These are phyloP conservation scores for Philonicus albiceps DNA, from an alignment of 2,888 invertebrate species.

Conservation along the genomic window DNA sequence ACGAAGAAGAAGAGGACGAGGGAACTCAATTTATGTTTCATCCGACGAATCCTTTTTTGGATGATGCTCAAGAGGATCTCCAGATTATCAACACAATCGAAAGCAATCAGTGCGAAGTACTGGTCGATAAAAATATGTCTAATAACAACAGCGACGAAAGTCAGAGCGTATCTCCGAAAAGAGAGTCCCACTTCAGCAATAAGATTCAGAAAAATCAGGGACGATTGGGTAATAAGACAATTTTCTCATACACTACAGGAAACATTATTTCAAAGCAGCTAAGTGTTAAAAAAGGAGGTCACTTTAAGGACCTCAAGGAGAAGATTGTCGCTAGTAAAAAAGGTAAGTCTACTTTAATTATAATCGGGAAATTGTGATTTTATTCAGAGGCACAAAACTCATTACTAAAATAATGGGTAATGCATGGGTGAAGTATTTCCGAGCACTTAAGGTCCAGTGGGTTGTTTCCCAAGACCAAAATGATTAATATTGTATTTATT, in stretches of 20 bases:
- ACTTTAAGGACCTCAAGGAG: conserved; percentile 68
- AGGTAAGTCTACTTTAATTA: conserved; percentile 52
- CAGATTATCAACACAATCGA: not conserved
- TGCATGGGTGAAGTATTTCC: too few species aligned
- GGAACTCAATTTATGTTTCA: conserved; percentile 54
- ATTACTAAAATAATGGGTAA: too few species aligned
- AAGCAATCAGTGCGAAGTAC: not conserved
- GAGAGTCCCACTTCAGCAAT: not conserved
- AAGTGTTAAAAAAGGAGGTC: conserved; percentile 62
- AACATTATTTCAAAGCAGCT: conserved; percentile 56
- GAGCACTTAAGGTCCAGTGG: too few species aligned
- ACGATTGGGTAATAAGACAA: conserved; percentile 57
- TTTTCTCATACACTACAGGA: conserved; percentile 51
- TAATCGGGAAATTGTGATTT: too few species aligned
- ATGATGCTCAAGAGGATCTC: conserved; percentile 52
- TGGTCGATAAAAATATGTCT: not conserved
- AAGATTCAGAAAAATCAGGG: conserved; percentile 47
- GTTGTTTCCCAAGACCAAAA: too few species aligned
- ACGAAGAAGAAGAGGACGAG: not conserved
- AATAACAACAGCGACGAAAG: not conserved
- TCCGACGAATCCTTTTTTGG: conserved; percentile 61
- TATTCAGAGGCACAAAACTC: too few species aligned
- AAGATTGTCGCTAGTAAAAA: conserved; percentile 65
- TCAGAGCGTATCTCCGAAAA: conserved; percentile 37
- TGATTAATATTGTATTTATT: too few species aligned